A percentile compares a stretch with the other conserved stretches of the same genome.
phyloP scores from a whole-genome alignment of 2,113 vertebrate species.

The Rattus rattus region DNA sequence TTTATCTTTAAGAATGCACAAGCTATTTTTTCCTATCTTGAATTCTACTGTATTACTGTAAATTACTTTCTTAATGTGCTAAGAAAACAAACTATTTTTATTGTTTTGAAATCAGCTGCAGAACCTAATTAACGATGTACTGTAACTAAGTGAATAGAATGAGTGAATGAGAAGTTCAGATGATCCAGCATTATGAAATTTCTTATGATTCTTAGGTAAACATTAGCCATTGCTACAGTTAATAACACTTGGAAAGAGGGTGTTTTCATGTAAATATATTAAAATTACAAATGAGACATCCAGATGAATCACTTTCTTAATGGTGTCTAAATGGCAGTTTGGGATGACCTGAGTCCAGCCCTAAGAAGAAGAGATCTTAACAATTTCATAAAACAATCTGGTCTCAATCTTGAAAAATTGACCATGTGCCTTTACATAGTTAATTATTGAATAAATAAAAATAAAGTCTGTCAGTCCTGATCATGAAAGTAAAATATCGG shows the following conservation, averaged over 20 bases:
- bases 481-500: neutral
- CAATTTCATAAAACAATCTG: neutral
- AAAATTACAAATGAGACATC: neutral
- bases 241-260: neutral
- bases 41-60: neutral
- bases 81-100: neutral
- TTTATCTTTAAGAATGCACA: neutral
- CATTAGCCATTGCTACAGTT: neutral
- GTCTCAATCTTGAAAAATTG: neutral
- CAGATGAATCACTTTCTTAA: neutral
- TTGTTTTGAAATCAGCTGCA: neutral
- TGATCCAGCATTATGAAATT: neutral
- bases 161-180: neutral
- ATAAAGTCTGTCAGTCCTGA: neutral
- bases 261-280: neutral
- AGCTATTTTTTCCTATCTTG: neutral
- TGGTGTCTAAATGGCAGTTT: neutral
- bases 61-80: slow-evolving; percentile 6
- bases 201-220: neutral
- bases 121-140: neutral
- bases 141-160: slow-evolving; percentile 19
- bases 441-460: slow-evolving; percentile 22
- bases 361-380: neutral
- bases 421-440: neutral
- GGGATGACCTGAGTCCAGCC: neutral